Evolutionary conservation across 64 coral and sea anemone genomes (phyloP).

Genomic region (Trachythela sp.): DNA sequence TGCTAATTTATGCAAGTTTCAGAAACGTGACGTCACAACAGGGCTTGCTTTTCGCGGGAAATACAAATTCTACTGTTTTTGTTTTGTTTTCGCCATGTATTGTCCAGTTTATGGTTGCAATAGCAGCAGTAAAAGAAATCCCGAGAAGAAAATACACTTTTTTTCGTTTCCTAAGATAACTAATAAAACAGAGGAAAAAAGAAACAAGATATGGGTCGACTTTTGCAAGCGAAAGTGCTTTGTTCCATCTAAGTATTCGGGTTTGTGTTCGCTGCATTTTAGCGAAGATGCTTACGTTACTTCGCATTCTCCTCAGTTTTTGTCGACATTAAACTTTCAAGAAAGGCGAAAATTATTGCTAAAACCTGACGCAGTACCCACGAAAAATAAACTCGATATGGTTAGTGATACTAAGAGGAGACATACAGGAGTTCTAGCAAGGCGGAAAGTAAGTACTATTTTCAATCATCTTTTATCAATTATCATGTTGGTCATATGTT

Average conservation of each 20-base stretch:
- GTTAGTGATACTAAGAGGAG: not conserved
- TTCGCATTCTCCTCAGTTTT: not conserved
- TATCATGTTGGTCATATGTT: too few relatives aligned
- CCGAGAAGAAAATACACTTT: not conserved
- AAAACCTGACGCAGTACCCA: constrained; percentile 1
- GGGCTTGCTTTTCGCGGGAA: too few relatives aligned
- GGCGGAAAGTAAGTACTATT: too few relatives aligned
- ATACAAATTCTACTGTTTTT: too few relatives aligned
- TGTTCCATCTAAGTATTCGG: not conserved
- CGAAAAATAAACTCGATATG: not conserved
- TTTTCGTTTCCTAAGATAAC: not conserved
- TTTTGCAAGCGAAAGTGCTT: not conserved
- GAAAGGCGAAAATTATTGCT: not conserved
- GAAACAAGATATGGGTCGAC: not conserved
- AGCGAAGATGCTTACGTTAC: not conserved
- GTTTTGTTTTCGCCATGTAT: not conserved
- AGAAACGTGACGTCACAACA: too few relatives aligned
- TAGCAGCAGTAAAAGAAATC: not conserved
- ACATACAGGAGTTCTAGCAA: not conserved
- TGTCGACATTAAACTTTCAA: not conserved
- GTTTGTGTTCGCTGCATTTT: not conserved
- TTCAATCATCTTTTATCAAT: too few relatives aligned
- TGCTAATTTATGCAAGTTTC: too few relatives aligned
- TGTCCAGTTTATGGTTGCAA: not conserved
- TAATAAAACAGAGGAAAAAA: not conserved